Evolutionary conservation across 2,888 invertebrate species (phyloP).

Genomic region (Ephialtes manifestator): DNA sequence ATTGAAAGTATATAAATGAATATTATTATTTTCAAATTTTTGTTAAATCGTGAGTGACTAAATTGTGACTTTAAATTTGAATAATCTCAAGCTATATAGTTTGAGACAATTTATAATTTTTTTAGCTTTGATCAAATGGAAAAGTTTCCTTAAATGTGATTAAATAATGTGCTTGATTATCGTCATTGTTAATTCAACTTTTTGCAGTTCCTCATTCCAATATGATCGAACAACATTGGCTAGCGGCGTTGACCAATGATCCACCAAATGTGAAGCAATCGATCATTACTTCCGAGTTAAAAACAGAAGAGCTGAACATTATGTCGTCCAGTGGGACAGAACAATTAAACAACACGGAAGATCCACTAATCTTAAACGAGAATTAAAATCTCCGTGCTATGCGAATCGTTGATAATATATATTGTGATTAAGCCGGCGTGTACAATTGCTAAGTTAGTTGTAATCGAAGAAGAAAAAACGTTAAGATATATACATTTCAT

Average conservation of each 20-base stretch:
- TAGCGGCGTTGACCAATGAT: constrained; percentile 61
- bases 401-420: constrained; percentile 43
- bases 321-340: constrained; percentile 28
- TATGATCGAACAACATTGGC: constrained; percentile 63
- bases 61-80: too few species aligned
- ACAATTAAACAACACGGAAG: constrained; percentile 11
- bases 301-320: constrained; percentile 23
- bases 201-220: constrained; percentile 56
- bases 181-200: neutral
- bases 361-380: too few species aligned
- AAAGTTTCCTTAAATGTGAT: too few species aligned
- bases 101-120: too few species aligned
- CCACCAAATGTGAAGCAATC: constrained; percentile 50
- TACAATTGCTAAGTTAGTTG: constrained; percentile 49
- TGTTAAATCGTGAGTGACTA: too few species aligned
- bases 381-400: neutral
- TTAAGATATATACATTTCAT: constrained; percentile 29
- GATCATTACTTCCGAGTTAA: constrained; percentile 46
- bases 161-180: neutral
- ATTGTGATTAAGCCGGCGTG: constrained; percentile 46
- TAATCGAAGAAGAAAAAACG: constrained; percentile 32
- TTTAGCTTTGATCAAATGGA: too few species aligned
- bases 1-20: too few species aligned
- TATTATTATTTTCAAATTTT: too few species aligned
- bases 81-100: too few species aligned